phyloP scores from a whole-genome alignment of 2,797 vertebrate genomes.

The Numenius phaeopus region DNA sequence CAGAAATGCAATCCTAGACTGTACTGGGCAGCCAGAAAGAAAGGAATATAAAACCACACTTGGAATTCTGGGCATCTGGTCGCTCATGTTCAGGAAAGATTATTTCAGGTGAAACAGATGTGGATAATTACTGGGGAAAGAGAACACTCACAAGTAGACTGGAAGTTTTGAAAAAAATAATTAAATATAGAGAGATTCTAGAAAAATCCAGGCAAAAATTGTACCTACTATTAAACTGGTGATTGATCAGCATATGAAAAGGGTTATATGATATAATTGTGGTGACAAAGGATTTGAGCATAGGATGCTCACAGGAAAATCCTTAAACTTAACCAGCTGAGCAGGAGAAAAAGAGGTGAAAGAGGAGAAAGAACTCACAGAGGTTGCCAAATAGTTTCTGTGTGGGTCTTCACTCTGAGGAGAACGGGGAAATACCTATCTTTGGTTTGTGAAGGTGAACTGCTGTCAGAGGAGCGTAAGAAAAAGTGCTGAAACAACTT shows the following conservation, averaged over 20 bases:
- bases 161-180: neutral
- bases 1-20: neutral
- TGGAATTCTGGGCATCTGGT: neutral
- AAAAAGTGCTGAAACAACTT: conserved; percentile 75
- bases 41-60: neutral
- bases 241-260: conserved; percentile 1
- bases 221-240: neutral
- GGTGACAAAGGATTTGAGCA: neutral
- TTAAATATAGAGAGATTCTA: neutral
- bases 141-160: neutral
- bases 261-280: neutral
- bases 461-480: conserved; percentile 67
- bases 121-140: neutral
- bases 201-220: conserved; percentile 18
- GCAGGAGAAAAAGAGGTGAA: conserved; percentile 45
- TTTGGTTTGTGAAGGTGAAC: conserved; percentile 77
- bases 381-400: conserved; percentile 36
- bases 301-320: neutral
- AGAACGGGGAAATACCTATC: conserved; percentile 64
- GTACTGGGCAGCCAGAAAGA: neutral
- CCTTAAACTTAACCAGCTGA: conserved; percentile 39
- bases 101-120: neutral
- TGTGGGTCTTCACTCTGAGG: neutral
- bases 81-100: neutral
- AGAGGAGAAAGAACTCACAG: conserved; percentile 17